Base-by-base conservation (phyloP, 2,888 invertebrate species). In the Petrolisthes manimaculis region DNA sequence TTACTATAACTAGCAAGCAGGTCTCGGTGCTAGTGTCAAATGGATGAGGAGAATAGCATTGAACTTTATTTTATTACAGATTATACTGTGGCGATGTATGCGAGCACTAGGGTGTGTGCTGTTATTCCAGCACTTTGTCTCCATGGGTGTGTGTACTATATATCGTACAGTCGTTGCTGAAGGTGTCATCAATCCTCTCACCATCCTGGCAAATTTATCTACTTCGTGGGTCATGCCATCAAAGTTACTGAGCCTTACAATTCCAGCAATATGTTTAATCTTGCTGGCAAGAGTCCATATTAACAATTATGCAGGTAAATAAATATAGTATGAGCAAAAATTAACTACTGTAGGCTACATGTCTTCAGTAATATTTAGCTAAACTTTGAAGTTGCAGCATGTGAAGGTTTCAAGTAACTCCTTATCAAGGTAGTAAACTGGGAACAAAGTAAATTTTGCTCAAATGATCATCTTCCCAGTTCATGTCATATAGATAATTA, bases 21-120 rank as follows among this genome's bases (percentile, higher is more conserved):
- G 37, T 37, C 37, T 37, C 37, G 37, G 37, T 37, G 37, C 37
- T 37, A 37, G 37, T 37, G 37, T 37, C 37, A 37, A 37, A 37
- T 37, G 0, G 37, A 37, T 37, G 37, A 37, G 37, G 37, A 37
- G 37, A 37, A 37, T 37, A 37, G 37, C 37, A 37, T 37, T 37
- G 37, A 37, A 0, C 37, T 37, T 37, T 51, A 18, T 5, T 67
- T 37, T 84, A 5, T 88, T 88, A 51, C 88, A 88, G 88, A 67
- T 88, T 54, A 53, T 88, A n/a, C 75, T 84, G 5, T 88, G 88
- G 88, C 74, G 88, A n/a, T 84, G 79, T 67, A 79, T 88, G 14
- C 80, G 88, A 84, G 81, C 84, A 14, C 37, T 88, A 56, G 69
- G 79, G 24, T 84, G 84, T 51, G 24, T 84, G 54, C 55, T 88